phyloP scores from a whole-genome alignment of 2,797 vertebrate species.

The Anabas testudineus region DNA sequence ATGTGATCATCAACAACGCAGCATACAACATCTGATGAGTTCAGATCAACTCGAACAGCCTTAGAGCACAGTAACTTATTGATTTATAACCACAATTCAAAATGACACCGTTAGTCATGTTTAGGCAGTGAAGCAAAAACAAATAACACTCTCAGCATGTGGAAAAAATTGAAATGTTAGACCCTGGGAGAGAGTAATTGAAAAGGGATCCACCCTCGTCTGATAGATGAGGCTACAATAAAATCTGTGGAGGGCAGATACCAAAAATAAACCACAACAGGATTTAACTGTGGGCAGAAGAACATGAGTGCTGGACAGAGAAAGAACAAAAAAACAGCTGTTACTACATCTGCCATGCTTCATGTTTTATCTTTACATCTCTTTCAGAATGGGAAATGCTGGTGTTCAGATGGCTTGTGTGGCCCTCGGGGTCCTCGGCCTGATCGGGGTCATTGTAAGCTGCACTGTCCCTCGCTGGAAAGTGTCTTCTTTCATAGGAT shows the following conservation, averaged over 20 bases:
- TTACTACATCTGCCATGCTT: not conserved
- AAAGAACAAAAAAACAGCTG: not conserved
- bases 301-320: too few relatives aligned
- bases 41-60: not conserved
- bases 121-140: not conserved
- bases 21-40: too few relatives aligned
- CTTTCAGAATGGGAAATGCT: constrained; percentile 78
- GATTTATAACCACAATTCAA: not conserved
- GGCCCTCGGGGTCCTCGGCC: constrained; percentile 77
- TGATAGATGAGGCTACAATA: not conserved
- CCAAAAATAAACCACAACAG: not conserved
- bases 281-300: not conserved
- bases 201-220: not conserved
- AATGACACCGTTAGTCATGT: not conserved
- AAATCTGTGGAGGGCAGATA: not conserved
- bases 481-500: constrained; percentile 78
- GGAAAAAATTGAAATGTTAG: too few relatives aligned
- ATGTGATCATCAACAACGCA: not conserved
- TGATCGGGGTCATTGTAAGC: constrained; percentile 79
- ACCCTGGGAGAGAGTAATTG: not conserved
- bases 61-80: not conserved
- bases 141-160: not conserved
- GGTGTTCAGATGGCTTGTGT: constrained; percentile 81
- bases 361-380: not conserved
- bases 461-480: constrained; percentile 82